Evolutionary conservation across 2,797 vertebrate genomes (phyloP).

Genomic region (Brachymystax lenok): DNA sequence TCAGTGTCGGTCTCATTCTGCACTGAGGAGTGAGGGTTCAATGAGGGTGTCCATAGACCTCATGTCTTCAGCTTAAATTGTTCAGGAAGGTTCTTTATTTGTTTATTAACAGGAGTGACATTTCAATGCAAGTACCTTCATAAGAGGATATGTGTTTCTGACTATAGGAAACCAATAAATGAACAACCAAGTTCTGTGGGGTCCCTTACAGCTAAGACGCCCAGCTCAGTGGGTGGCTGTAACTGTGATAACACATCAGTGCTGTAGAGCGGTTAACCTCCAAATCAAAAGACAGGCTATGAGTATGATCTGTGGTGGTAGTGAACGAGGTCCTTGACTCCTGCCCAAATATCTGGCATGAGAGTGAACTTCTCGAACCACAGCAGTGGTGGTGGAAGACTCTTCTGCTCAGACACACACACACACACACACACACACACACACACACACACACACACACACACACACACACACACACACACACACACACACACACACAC

Average conservation of each 20-base stretch:
- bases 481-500: slow-evolving; percentile 15
- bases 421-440: slow-evolving; percentile 16
- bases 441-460: slow-evolving; percentile 17
- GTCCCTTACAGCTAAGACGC: too few species aligned
- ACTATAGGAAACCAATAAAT: neutral
- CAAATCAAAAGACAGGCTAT: slow-evolving; percentile 17
- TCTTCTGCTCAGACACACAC: slow-evolving; percentile 18
- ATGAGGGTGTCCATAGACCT: slow-evolving; percentile 7
- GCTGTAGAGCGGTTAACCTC: slow-evolving; percentile 4
- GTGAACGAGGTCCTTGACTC: slow-evolving; percentile 21
- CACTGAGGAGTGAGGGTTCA: slow-evolving; percentile 25
- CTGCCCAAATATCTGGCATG: slow-evolving; percentile 1
- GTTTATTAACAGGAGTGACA: neutral
- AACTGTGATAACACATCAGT: neutral
- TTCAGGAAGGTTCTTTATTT: neutral
- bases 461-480: slow-evolving; percentile 18
- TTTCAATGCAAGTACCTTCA: neutral
- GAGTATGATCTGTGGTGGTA: slow-evolving; percentile 25
- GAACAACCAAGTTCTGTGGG: too few species aligned
- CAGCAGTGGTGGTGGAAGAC: slow-evolving; percentile 5
- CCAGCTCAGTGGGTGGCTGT: neutral
- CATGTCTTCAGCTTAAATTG: neutral
- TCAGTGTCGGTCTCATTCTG: slow-evolving; percentile 27
- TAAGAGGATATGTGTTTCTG: neutral
- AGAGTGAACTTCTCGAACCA: slow-evolving; percentile 32